Evolutionary conservation across 2,797 vertebrate genomes (phyloP).

Genomic region (Trematomus bernacchii): DNA sequence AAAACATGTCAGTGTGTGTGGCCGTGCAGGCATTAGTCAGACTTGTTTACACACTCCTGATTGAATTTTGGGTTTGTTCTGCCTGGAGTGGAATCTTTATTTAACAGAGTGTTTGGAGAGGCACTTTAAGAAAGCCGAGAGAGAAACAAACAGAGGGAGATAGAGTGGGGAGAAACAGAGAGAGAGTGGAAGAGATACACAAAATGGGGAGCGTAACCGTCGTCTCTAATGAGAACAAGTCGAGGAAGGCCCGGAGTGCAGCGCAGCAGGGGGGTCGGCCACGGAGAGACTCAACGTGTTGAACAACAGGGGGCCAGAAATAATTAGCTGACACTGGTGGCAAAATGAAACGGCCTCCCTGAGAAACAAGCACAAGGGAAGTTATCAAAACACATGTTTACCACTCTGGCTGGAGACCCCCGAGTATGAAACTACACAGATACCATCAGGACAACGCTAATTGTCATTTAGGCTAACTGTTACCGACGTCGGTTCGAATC

Average conservation of each 20-base stretch:
- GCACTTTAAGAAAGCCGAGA: slow-evolving; percentile 45
- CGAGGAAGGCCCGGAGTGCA: slow-evolving; percentile 48
- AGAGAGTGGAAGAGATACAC: slow-evolving; percentile 27
- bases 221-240: slow-evolving; percentile 65
- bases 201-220: slow-evolving; percentile 16
- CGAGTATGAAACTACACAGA: slow-evolving; percentile 26
- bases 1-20: slow-evolving; percentile 14
- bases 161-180: slow-evolving; percentile 22
- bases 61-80: slow-evolving; percentile 63
- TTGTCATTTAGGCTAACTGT: slow-evolving; percentile 69
- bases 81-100: slow-evolving; percentile 61
- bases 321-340: slow-evolving; percentile 78
- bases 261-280: slow-evolving; percentile 40
- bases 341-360: slow-evolving; percentile 56
- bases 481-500: slow-evolving; percentile 43
- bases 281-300: slow-evolving; percentile 52
- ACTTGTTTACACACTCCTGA: slow-evolving; percentile 51
- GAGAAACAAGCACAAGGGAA: slow-evolving; percentile 63
- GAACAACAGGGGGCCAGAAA: slow-evolving; percentile 70
- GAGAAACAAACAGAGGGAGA: slow-evolving; percentile 45
- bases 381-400: slow-evolving; percentile 75
- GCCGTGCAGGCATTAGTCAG: slow-evolving; percentile 37
- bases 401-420: slow-evolving; percentile 45
- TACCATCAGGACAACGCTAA: slow-evolving; percentile 51
- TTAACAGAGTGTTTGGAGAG: slow-evolving; percentile 62